A percentile compares a stretch with the other conserved stretches of the same genome.
Evolutionary conservation across 2,113 vertebrate species (phyloP).

Genomic region (Chloebia gouldiae): DNA sequence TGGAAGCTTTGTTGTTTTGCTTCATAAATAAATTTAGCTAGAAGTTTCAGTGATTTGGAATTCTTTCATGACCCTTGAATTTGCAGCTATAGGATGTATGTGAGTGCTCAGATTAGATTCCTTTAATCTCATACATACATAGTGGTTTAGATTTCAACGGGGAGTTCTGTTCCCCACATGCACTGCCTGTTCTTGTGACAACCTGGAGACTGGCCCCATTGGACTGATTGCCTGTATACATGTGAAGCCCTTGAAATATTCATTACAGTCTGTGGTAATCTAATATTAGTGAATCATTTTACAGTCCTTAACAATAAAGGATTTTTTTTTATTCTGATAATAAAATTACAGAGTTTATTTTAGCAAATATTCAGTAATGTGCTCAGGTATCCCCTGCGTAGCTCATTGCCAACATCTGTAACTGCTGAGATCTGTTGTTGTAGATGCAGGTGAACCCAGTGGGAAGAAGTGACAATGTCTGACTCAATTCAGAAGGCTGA

Average conservation of each 20-base stretch:
- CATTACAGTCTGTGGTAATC: background rate
- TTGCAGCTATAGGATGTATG: background rate
- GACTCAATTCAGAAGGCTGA: no score
- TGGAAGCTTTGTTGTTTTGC: background rate
- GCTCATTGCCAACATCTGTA: background rate
- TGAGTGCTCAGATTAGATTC: background rate
- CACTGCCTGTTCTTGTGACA: background rate
- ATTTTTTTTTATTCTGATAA: background rate
- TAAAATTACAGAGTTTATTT: background rate
- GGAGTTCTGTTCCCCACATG: background rate
- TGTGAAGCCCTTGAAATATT: conserved; percentile 1
- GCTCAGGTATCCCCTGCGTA: background rate
- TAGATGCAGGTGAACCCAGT: no score
- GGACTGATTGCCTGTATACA: background rate
- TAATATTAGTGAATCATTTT: background rate
- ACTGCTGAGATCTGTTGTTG: background rate
- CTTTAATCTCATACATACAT: background rate
- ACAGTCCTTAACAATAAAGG: background rate
- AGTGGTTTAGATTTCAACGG: background rate
- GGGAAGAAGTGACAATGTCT: no score
- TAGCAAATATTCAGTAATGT: background rate
- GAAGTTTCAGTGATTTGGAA: background rate
- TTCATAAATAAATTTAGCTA: background rate
- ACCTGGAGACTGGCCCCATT: background rate
- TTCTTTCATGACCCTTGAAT: background rate